Conservation (phyloP, 2,797 vertebrate species). For the Oreochromis mossambicus region DNA sequence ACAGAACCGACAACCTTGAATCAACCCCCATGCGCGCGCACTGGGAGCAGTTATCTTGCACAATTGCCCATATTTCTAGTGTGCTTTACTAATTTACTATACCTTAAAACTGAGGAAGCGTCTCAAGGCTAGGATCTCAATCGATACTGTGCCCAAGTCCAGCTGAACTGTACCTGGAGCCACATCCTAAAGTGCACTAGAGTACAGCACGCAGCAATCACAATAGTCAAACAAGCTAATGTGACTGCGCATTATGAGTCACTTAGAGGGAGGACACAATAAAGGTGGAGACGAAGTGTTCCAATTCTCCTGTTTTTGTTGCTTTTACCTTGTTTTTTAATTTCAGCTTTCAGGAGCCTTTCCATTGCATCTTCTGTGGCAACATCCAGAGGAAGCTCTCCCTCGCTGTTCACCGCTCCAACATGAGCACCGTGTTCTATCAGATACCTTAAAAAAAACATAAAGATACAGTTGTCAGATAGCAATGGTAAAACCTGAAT, state of each 20-base stretch:
- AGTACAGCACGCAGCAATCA: not conserved
- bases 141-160: not conserved
- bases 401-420: conserved; percentile 84
- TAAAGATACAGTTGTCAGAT: not conserved
- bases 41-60: not conserved
- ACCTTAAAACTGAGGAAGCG: not conserved
- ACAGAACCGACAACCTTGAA: not conserved
- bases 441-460: conserved; percentile 50
- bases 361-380: conserved; percentile 82
- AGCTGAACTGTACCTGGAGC: not conserved
- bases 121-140: not conserved
- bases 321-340: conserved; percentile 81
- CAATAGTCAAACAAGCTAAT: not conserved
- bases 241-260: not conserved
- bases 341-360: conserved; percentile 79
- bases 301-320: not conserved
- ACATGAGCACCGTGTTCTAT: conserved; percentile 77
- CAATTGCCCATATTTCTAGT: not conserved
- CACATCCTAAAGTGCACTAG: not conserved
- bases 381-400: conserved; percentile 83
- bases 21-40: not conserved
- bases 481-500: not conserved
- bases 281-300: not conserved
- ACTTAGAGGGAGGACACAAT: not conserved
- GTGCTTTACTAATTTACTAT: not conserved